A percentile compares a stretch with the other conserved stretches of the same genome.
Conservation (phyloP, 1,140 invertebrate species). For the Ceratina australensis region DNA sequence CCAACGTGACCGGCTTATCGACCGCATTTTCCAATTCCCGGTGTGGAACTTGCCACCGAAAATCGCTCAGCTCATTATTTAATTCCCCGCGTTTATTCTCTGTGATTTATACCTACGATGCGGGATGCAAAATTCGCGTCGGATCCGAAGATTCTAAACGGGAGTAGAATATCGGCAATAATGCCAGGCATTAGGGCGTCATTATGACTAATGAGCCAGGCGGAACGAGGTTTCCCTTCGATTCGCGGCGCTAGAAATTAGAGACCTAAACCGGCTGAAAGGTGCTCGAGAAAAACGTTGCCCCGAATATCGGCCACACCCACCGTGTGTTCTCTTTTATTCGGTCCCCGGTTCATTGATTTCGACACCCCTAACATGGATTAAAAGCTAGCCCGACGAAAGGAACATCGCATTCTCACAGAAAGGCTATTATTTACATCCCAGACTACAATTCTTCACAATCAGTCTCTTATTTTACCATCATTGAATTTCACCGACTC, state of each 20-base stretch:
- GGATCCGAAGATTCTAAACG: neutral
- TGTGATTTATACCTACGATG: neutral
- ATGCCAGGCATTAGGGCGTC: conserved; percentile 50
- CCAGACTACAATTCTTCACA: too few species aligned
- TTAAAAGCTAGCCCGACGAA: too few species aligned
- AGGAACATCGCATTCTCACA: neutral
- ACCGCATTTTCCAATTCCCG: neutral
- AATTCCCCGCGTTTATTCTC: too few species aligned
- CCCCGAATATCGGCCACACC: conserved; percentile 26
- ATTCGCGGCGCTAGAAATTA: conserved; percentile 53
- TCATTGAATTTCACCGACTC: too few species aligned
- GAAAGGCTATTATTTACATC: neutral
- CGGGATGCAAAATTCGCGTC: neutral
- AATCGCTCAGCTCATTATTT: too few species aligned
- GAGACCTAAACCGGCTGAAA: conserved; percentile 30
- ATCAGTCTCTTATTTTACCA: too few species aligned
- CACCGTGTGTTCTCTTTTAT: neutral
- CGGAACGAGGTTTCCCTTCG: conserved; percentile 44
- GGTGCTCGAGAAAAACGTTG: conserved; percentile 1
- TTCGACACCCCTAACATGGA: neutral
- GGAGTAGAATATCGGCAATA: conserved; percentile 30
- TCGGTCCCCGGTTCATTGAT: neutral
- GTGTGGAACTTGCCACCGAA: neutral
- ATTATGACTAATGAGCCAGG: conserved; percentile 58
- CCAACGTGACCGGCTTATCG: neutral